Conservation (phyloP, 2,113 vertebrate genomes). For the Hemiscyllium ocellatum region DNA sequence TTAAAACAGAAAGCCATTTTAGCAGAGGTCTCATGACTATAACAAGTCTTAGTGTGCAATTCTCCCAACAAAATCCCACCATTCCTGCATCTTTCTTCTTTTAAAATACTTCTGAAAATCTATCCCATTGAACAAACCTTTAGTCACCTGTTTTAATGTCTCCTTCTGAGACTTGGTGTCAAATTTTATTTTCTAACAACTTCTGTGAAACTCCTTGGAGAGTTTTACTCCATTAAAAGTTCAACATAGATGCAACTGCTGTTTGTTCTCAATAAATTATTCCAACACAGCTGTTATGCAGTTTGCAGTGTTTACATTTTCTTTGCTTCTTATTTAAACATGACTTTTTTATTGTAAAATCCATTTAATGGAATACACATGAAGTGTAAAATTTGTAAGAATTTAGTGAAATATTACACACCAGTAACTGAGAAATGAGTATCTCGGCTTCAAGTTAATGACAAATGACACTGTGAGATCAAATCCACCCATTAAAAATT, state of each 20-base stretch:
- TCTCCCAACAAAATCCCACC: background rate
- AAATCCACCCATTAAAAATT: background rate
- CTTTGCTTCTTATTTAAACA: background rate
- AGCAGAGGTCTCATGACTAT: too few relatives aligned
- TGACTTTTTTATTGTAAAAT: background rate
- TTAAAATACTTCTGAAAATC: background rate
- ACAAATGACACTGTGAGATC: background rate
- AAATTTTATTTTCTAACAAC: background rate
- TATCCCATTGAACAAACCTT: background rate
- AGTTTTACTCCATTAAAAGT: background rate
- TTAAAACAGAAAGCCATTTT: too few relatives aligned
- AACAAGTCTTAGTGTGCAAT: too few relatives aligned
- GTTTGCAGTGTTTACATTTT: background rate
- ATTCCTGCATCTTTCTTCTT: background rate
- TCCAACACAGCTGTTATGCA: background rate
- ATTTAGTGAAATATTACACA: background rate
- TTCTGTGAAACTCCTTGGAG: background rate
- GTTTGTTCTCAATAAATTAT: background rate
- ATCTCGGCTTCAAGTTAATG: background rate
- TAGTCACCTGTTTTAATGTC: background rate
- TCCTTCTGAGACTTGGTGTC: background rate
- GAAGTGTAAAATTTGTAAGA: background rate
- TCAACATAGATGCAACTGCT: background rate
- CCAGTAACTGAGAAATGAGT: background rate
- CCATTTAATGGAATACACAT: background rate